Conservation (phyloP, 2,797 vertebrate species). For the Alectoris magna region DNA sequence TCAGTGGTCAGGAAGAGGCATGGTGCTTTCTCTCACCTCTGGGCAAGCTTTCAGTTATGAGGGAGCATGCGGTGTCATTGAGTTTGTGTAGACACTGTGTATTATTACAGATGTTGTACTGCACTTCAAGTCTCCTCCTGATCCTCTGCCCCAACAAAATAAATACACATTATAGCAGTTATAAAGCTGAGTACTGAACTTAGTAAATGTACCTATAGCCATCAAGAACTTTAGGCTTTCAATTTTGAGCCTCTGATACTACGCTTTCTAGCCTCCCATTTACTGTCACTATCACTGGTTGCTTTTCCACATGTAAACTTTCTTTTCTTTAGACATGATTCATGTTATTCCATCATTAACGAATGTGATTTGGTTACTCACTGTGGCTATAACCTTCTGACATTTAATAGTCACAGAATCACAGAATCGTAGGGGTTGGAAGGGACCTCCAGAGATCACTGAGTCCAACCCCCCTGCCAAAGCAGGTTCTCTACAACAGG, state of each 20-base stretch:
- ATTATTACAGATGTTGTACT: neutral
- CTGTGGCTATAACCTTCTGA: neutral
- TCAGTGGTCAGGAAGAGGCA: neutral
- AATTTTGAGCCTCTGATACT: neutral
- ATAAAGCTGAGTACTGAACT: neutral
- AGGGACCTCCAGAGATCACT: no score
- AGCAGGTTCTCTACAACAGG: no score
- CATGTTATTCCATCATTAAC: neutral
- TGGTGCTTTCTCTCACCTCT: fast-evolving
- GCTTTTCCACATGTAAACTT: neutral
- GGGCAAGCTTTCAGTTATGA: neutral
- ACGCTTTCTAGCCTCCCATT: neutral
- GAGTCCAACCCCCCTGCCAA: no score
- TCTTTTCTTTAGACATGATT: neutral
- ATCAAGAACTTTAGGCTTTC: neutral
- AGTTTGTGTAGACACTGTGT: neutral
- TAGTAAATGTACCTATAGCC: neutral
- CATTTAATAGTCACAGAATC: neutral
- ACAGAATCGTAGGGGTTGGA: no score
- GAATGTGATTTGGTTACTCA: neutral
- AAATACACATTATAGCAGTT: neutral
- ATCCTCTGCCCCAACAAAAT: neutral
- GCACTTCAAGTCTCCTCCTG: neutral
- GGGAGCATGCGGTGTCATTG: fast-evolving
- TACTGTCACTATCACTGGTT: neutral